Conservation (phyloP, 1,140 invertebrate genomes). For the Drosophila lacertosa region DNA sequence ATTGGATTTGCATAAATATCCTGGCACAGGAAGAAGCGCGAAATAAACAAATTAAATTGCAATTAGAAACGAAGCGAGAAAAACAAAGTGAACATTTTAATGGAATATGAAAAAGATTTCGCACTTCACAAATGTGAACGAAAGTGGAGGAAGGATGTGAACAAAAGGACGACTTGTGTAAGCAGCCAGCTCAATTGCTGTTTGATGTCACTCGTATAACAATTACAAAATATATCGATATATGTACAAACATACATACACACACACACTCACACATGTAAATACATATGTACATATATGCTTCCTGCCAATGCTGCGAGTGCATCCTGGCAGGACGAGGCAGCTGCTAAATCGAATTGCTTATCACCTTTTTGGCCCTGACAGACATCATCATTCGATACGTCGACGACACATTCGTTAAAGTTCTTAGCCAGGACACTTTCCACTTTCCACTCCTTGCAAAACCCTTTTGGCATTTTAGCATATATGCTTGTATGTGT, state of each 20-base stretch:
- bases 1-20: conserved; percentile 63
- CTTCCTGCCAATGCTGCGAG: conserved; percentile 22
- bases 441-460: conserved; percentile 14
- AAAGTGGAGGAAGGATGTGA: too few relatives aligned
- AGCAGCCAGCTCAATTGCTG: background rate
- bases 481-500: conserved; percentile 46
- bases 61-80: conserved; percentile 43
- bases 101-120: conserved; percentile 12
- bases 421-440: conserved; percentile 15
- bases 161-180: too few relatives aligned
- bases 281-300: background rate
- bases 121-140: background rate
- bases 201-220: conserved; percentile 10
- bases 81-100: too few relatives aligned
- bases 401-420: conserved; percentile 54
- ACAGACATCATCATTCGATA: conserved; percentile 50
- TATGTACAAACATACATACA: too few relatives aligned
- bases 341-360: conserved; percentile 53
- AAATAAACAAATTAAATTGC: conserved; percentile 66
- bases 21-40: conserved; percentile 32
- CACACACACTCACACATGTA: too few relatives aligned
- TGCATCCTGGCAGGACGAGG: conserved; percentile 4
- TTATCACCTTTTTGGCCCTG: conserved; percentile 71
- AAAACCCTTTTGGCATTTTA: conserved; percentile 43
- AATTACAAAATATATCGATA: conserved; percentile 22